phyloP scores from a whole-genome alignment of 2,797 vertebrate species.

The Pagetopsis macropterus region DNA sequence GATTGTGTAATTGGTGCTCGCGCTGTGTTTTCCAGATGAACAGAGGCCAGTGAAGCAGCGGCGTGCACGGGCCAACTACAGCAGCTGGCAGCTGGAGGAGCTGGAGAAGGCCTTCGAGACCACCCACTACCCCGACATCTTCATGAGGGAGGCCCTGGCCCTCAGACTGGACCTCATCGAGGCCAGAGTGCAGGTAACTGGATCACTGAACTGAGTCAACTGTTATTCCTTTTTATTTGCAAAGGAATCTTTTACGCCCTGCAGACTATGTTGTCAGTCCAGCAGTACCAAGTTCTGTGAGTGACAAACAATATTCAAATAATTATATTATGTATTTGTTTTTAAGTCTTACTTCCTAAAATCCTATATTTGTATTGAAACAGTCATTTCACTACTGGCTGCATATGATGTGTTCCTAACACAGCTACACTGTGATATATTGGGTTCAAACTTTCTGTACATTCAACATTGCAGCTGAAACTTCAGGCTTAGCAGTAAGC shows the following conservation, averaged over 20 bases:
- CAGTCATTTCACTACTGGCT: not conserved
- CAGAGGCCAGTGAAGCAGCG: slow-evolving; percentile 89
- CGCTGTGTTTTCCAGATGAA: slow-evolving; percentile 86
- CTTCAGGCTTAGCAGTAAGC: not conserved
- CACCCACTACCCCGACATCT: slow-evolving; percentile 89
- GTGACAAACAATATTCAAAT: not conserved
- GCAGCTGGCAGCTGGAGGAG: slow-evolving; percentile 91
- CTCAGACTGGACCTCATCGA: slow-evolving; percentile 89
- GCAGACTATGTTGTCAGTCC: not conserved
- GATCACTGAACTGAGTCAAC: not conserved
- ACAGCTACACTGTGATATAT: not conserved
- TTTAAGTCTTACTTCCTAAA: not conserved
- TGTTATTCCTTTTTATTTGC: not conserved
- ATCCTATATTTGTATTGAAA: not conserved
- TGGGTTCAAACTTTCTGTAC: not conserved
- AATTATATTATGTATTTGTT: not conserved
- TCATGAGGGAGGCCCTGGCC: slow-evolving; percentile 89
- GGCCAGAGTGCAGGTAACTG: slow-evolving; percentile 86
- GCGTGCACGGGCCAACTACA: slow-evolving; percentile 89
- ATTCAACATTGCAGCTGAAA: not conserved
- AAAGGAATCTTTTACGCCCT: not conserved
- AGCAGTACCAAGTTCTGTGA: not conserved
- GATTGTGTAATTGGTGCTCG: slow-evolving; percentile 83
- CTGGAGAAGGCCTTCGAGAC: slow-evolving; percentile 88
- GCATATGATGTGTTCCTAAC: not conserved